Evolutionary conservation across 2,888 invertebrate genomes (phyloP).

Genomic region (Lumbricus terrestris): DNA sequence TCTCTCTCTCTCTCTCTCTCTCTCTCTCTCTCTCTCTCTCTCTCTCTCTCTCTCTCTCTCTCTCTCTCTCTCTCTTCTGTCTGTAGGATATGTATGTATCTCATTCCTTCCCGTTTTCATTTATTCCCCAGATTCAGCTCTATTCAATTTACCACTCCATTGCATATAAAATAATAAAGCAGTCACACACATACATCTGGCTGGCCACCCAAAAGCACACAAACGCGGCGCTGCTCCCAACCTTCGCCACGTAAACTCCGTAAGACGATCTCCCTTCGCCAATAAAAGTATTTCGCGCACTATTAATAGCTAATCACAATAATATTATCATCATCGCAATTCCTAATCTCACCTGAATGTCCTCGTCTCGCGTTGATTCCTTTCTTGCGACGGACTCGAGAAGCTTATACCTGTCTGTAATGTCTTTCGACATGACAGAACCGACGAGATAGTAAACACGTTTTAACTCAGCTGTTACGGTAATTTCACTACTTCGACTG

Average conservation of each 20-base stretch:
- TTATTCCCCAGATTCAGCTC: no score
- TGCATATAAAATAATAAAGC: no score
- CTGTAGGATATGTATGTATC: no score
- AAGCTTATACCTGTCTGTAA: neutral
- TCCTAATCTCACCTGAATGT: conserved; percentile 3
- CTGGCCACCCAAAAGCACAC: neutral
- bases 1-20: no score
- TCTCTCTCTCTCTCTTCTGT: no score
- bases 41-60: no score
- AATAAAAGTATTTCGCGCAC: neutral
- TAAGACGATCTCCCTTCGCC: neutral
- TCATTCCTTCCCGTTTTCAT: no score
- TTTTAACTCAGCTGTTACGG: neutral
- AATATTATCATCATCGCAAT: neutral
- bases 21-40: no score
- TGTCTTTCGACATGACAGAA: conserved; percentile 3
- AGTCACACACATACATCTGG: neutral
- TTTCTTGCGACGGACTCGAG: neutral
- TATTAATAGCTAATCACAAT: neutral
- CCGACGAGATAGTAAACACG: neutral
- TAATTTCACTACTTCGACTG: neutral
- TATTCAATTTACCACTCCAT: neutral
- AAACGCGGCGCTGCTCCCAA: neutral
- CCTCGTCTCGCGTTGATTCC: neutral
- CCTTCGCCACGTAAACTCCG: neutral